Conservation (phyloP, 2,113 vertebrate genomes). For the Siphamia tubifer region DNA sequence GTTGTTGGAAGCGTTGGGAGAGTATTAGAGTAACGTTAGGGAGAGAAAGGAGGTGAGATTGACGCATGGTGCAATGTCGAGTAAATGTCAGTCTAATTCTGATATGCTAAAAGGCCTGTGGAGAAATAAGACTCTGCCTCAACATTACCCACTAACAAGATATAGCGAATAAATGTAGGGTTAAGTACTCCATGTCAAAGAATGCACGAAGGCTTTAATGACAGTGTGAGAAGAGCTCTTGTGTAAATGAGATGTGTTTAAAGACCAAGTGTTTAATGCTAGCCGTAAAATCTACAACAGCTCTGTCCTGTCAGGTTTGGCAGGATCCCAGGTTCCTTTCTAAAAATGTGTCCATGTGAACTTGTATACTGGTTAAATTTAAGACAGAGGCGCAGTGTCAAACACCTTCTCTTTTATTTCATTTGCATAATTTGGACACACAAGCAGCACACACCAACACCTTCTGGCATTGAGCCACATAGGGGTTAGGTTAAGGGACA, state of each 20-base stretch:
- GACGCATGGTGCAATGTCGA: constrained; percentile 61
- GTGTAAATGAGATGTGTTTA: constrained; percentile 24
- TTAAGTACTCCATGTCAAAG: constrained; percentile 14
- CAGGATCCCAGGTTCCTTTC: neutral
- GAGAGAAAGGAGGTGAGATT: constrained; percentile 49
- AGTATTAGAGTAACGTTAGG: constrained; percentile 37
- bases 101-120: constrained; percentile 24
- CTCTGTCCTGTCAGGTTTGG: neutral
- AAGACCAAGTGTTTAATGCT: constrained; percentile 32
- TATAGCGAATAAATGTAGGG: neutral
- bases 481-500: constrained; percentile 56
- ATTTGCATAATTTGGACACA: constrained; percentile 20
- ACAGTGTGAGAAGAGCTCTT: neutral
- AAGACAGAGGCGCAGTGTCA: neutral
- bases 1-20: constrained; percentile 25
- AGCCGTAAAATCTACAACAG: constrained; percentile 31
- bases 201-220: constrained; percentile 11
- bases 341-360: constrained; percentile 11
- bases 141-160: neutral
- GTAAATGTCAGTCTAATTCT: constrained; percentile 73
- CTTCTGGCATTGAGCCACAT: constrained; percentile 31
- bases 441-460: constrained; percentile 16
- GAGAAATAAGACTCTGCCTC: neutral
- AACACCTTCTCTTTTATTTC: constrained; percentile 27
- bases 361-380: constrained; percentile 16